Evolutionary conservation across 2,888 invertebrate species (phyloP), one percentile per base, ranked within the genome.

Genomic region (Leptopilina drosophilae): DNA sequence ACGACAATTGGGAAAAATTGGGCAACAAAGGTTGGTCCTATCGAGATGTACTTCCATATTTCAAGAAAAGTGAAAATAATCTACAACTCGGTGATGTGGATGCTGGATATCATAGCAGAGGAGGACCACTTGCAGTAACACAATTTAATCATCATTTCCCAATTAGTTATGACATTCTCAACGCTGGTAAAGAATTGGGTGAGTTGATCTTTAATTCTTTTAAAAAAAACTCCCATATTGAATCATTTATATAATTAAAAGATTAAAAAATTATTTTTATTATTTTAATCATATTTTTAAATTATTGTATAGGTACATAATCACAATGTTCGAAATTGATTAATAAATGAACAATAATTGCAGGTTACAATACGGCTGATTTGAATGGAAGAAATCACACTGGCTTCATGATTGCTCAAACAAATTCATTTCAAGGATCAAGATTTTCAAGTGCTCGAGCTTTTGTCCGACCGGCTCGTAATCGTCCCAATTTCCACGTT

Each of bases 11-110:
- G 98, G 96, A 96, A 0, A 94, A 94, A 0, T 93, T 95, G 80
- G 98, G 98, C 9, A 97, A 96, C 91, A 94, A 95, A 12, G 97
- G 97, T 77, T 98, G 98, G 98, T 94, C 95, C 56, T 98, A 96
- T 92, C 95, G 96, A 65, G 97, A 98, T 64, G 96, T 98, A 6
- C 93, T 98, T 80, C 98, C 98, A 0, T 98, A 96, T 92, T 98
- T 98, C 92, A 93, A 96, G 81, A 96, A 96, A 90, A 96, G 96
- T 0, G 97, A 97, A 88, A 95, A 97, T 92, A 97, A 97, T 92
- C 94, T 94, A 87, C 93, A 94, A 84, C 89, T 95, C 8, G 94
- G 95, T 84, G 93, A 93, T 20, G 95, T 96, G 93, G 97, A 96
- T 90, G 92, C 93, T 8, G 95, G 95, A 0, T 96, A 95, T 90